Conservation (phyloP, 2,888 invertebrate genomes). For the Lasius platythorax region DNA sequence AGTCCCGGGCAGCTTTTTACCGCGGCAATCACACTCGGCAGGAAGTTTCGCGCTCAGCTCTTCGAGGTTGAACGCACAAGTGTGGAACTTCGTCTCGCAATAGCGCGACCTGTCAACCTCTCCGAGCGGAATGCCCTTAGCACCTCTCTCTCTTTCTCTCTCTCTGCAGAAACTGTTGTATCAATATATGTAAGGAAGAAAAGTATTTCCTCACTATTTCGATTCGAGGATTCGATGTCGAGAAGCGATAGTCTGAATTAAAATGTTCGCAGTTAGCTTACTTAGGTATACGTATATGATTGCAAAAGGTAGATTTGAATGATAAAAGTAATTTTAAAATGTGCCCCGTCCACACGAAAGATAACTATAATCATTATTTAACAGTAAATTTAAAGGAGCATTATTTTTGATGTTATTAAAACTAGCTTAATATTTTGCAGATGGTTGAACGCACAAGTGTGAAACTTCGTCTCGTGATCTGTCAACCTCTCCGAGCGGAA, state of each 20-base stretch:
- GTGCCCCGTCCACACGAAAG: neutral
- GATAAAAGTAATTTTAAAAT: neutral
- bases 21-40: constrained; percentile 43
- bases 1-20: constrained; percentile 40
- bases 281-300: neutral
- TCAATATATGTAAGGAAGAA: constrained; percentile 20
- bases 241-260: neutral
- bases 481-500: constrained; percentile 29
- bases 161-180: constrained; percentile 20
- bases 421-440: no score
- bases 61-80: constrained; percentile 12
- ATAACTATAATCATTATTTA: neutral
- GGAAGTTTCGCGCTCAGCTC: constrained; percentile 40
- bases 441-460: constrained; percentile 23
- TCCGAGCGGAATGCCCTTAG: constrained; percentile 11
- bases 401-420: neutral
- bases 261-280: neutral
- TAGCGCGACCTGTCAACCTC: constrained; percentile 18
- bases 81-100: constrained; percentile 46
- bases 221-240: neutral
- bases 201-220: constrained; percentile 11
- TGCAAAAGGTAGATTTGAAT: neutral
- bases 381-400: neutral
- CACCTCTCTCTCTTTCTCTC: neutral
- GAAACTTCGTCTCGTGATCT: constrained; percentile 33